Evolutionary conservation across 2,888 invertebrate genomes (phyloP).

Genomic region (Caenorhabditis sp.): DNA sequence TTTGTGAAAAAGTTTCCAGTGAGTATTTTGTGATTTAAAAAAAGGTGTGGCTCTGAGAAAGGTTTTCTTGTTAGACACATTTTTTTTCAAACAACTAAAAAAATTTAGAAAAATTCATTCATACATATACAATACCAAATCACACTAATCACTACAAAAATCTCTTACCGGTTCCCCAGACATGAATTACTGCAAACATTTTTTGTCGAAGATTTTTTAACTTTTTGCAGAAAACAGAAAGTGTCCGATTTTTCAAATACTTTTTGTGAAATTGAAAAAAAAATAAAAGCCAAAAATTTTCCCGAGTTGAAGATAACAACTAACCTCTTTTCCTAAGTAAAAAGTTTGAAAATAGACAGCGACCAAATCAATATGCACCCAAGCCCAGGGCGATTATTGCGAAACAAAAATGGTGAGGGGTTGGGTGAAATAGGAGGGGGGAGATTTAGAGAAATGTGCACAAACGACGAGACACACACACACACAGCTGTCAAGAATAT

Average conservation of each 20-base stretch:
- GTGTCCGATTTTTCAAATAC: too few relatives aligned
- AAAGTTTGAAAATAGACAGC: background rate
- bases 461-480: slow-evolving; percentile 2
- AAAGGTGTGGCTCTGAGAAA: too few relatives aligned
- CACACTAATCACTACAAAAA: background rate
- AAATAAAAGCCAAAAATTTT: too few relatives aligned
- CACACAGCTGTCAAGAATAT: slow-evolving; percentile 4
- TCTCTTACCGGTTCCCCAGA: slow-evolving; percentile 14
- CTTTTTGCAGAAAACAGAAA: too few relatives aligned
- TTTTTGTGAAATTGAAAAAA: too few relatives aligned
- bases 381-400: background rate
- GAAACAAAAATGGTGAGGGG: background rate
- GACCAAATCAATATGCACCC: background rate
- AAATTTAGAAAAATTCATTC: background rate
- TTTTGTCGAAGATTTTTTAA: background rate
- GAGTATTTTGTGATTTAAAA: too few relatives aligned
- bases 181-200: background rate
- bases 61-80: too few relatives aligned
- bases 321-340: background rate
- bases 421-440: background rate
- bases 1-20: too few relatives aligned
- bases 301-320: too few relatives aligned
- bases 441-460: slow-evolving; percentile 1
- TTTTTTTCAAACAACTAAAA: too few relatives aligned
- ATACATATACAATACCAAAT: background rate